These are phyloP conservation scores for Sebastes taczanowskii DNA, from an alignment of 2,797 vertebrate species.

Conservation along the genomic window DNA sequence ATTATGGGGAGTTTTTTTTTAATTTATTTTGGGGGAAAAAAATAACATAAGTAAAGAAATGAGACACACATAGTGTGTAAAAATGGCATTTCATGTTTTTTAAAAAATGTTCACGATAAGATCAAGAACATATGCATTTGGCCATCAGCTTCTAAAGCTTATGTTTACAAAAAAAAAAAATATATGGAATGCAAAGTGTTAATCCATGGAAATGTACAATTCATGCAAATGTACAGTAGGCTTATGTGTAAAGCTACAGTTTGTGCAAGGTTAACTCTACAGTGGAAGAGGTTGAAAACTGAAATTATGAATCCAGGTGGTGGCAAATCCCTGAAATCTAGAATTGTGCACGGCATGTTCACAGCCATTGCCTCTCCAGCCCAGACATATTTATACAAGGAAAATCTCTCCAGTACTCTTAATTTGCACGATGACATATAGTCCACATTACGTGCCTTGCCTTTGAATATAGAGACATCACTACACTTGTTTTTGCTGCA, in stretches of 20 bases:
- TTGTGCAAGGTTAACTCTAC: constrained; percentile 82
- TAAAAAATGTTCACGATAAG: constrained; percentile 82
- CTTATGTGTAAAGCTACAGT: constrained; percentile 87
- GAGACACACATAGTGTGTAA: constrained; percentile 86
- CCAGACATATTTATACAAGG: constrained; percentile 84
- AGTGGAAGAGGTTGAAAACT: constrained; percentile 64
- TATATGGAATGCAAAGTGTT: constrained; percentile 71
- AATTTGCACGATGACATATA: constrained; percentile 99
- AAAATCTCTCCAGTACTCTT: constrained; percentile 95
- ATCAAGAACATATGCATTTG: constrained; percentile 89
- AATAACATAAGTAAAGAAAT: constrained; percentile 66
- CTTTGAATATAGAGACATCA: constrained; percentile 98
- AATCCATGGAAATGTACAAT: constrained; percentile 76
- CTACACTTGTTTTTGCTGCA: constrained; percentile 99
- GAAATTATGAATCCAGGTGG: constrained; percentile 84
- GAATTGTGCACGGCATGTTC: constrained; percentile 89
- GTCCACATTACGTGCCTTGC: constrained; percentile 99
- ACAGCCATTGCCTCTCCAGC: constrained; percentile 91
- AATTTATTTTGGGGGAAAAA: constrained; percentile 71
- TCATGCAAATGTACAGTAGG: constrained; percentile 73
- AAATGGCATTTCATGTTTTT: constrained; percentile 78
- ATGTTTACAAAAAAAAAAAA: constrained; percentile 85
- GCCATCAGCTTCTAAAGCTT: constrained; percentile 90
- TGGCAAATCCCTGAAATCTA: constrained; percentile 83
- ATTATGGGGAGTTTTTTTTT: constrained; percentile 81